phyloP scores from a whole-genome alignment of 2,113 vertebrate species.

The Periophthalmus modestus region DNA sequence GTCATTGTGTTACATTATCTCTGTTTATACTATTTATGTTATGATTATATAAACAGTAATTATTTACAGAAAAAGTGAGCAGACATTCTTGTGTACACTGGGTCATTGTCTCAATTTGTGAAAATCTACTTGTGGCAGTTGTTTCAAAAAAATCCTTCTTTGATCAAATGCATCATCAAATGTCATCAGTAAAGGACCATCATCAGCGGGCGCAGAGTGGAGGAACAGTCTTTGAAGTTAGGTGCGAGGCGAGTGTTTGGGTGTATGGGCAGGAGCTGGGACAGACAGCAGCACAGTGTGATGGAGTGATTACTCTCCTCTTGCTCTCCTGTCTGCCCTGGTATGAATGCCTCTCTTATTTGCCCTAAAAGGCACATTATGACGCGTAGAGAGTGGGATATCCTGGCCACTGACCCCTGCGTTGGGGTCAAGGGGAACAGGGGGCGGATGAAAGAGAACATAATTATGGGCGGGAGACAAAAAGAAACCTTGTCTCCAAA shows the following conservation, averaged over 20 bases:
- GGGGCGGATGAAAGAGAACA: conserved; percentile 79
- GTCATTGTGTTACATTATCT: conserved; percentile 9
- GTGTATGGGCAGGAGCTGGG: conserved; percentile 76
- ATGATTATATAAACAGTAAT: background rate
- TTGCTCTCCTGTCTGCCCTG: conserved; percentile 73
- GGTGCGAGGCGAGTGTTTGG: conserved; percentile 68
- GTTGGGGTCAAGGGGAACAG: conserved; percentile 80
- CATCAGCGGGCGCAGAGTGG: conserved; percentile 34
- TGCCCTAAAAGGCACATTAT: conserved; percentile 82
- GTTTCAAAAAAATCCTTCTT: background rate
- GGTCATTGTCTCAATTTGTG: too few species aligned
- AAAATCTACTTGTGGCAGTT: background rate
- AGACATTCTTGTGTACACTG: conserved; percentile 10
- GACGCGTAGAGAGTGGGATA: conserved; percentile 79
- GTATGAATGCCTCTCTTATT: conserved; percentile 83
- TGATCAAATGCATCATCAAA: background rate
- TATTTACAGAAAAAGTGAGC: conserved; percentile 4
- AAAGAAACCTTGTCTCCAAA: conserved; percentile 82
- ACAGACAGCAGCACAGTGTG: conserved; percentile 73
- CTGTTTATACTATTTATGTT: too few species aligned
- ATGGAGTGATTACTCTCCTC: conserved; percentile 80
- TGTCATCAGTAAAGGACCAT: too few species aligned
- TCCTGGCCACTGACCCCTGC: conserved; percentile 80
- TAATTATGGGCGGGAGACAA: conserved; percentile 80
- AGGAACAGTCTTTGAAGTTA: conserved; percentile 76